Base-by-base conservation (phyloP, 2,797 vertebrate genomes). In the Sarcoramphus papa region DNA sequence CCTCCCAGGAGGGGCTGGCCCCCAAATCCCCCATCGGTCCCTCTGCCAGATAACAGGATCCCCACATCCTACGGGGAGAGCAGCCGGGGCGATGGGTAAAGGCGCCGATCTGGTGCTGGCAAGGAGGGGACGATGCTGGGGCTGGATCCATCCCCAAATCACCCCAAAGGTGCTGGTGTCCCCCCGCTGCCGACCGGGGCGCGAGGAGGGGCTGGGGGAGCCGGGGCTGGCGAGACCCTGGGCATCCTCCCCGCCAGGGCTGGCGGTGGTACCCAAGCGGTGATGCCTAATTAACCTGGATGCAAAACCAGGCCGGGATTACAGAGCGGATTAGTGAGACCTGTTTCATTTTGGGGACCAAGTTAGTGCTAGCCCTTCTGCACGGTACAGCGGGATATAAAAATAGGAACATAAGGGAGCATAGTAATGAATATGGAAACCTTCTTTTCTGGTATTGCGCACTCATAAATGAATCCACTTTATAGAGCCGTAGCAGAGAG, bases 401-500 rank as follows among this genome's bases (percentile, higher is more conserved):
- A 92, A 18, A 4, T 7, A 9, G 92, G 59, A 5, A 22, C 78
- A 1, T 14, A 35, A 77, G 90, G 92, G 88, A 83, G 51, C 35
- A 4, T 0, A 57, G 53, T 37, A 33, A 65, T 69, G 96, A 87
- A 41, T 30, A 60, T 25, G 50, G 94, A 89, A 92, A 56, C 76
- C 92, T 74, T 76, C 92, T 89, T 65, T 72, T 90, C 40, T 51
- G 79, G 92, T 84, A 43, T 37, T 33, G 80, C 70, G 0, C 20
- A 1, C 95, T 89, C 92, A 37, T 68, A 83, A 95, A 94, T 60
- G 95, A 88, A 95, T 93, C 91, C 63, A 79, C 95, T 94, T 96
- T 92, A 88, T 78, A 85, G 95, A 90, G 95, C 91, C 78, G 73
- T 48, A 90, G 94, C 86, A 48, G 95, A 18, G 92, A 88, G 86